Evolutionary conservation across 2,888 invertebrate species (phyloP), one percentile per base, ranked within the genome.

Genomic region (Prosapia bicincta): DNA sequence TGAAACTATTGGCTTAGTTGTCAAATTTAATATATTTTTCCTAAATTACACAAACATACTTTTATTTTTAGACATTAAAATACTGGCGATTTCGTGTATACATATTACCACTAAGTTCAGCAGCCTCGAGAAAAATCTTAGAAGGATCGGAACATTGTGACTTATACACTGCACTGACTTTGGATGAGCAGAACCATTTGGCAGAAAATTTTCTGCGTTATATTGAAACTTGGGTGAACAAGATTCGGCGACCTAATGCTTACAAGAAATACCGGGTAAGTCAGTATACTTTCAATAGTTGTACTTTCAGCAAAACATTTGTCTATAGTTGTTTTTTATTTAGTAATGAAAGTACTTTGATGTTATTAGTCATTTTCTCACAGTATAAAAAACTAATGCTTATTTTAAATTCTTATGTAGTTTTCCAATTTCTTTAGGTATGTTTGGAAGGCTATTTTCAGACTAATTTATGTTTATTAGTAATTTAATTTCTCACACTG

Each of bases 41-140:
- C n/a, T 30, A 30, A 30, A 30, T 30, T 38, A 13, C 13, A 54
- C n/a, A 1, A 54, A 54, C n/a, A 54, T 54, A 25, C 30, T 30
- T 30, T 30, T 30, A 30, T 9, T 80, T 84, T 54, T 83, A 95
- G 94, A 89, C 91, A 13, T 86, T 94, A 26, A 96, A 96, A 84
- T 96, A 93, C 84, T 97, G 96, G 96, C 90, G 98, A 77, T 95
- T 96, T 84, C 90, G 98, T 68, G 93, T 98, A 80, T 92, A 96
- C 79, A 86, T 98, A 1, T 84, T 99, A 72, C 98, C 98, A 0
- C 87, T 93, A 72, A 91, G 91, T 82, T 95, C 93, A 83, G 88
- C 91, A 15, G 93, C 93, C 0, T 87, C 88, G 3, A 92, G 93
- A 83, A 90, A 90, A 82, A 94, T 95, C 74, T 86, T 93, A 10